A percentile compares a stretch with the other conserved stretches of the same genome.
Evolutionary conservation across 2,888 invertebrate genomes (phyloP).

Genomic region (Eulithis prunata): DNA sequence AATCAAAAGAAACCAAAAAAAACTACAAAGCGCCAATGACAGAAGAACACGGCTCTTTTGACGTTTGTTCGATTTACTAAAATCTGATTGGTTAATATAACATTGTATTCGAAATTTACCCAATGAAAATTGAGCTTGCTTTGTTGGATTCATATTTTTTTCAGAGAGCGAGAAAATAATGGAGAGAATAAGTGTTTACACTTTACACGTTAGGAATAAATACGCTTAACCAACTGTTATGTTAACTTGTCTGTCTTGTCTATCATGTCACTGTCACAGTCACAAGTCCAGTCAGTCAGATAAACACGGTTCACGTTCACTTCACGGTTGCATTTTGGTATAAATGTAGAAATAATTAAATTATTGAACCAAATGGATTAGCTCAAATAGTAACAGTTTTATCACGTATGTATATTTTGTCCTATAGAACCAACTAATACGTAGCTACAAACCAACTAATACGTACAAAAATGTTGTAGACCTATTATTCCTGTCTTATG

Average conservation of each 20-base stretch:
- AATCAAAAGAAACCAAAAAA: conserved; percentile 36
- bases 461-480: not conserved
- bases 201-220: too few species aligned
- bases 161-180: too few species aligned
- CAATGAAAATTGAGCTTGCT: conserved; percentile 27
- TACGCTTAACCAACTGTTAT: conserved; percentile 3
- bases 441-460: not conserved
- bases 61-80: conserved; percentile 16
- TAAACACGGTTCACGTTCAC: too few species aligned
- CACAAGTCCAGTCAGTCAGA: too few species aligned
- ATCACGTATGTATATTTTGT: conserved; percentile 14
- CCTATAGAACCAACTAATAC: not conserved
- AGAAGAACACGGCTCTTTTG: conserved; percentile 65
- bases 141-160: too few species aligned
- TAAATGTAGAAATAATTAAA: conserved; percentile 2
- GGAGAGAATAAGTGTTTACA: too few species aligned
- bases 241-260: not conserved
- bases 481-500: not conserved
- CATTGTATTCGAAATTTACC: not conserved
- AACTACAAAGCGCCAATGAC: conserved; percentile 67
- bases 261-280: too few species aligned
- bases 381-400: conserved; percentile 1
- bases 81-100: conserved; percentile 10
- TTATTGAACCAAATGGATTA: conserved; percentile 37
- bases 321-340: conserved; percentile 4